Conservation (phyloP, 2,113 vertebrate genomes). For the Hymenochirus boettgeri region DNA sequence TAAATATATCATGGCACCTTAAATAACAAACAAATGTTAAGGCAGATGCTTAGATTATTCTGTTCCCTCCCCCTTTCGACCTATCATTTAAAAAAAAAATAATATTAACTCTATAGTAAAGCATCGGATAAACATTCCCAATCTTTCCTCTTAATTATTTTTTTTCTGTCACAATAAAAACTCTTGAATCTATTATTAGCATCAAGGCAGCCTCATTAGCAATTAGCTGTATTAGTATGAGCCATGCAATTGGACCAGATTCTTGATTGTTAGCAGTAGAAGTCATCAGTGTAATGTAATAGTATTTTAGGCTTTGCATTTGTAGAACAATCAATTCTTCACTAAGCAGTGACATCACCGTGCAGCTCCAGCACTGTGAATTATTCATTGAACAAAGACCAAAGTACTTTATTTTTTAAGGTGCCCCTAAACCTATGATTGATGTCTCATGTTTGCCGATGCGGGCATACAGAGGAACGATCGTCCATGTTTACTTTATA, state of each 20-base stretch:
- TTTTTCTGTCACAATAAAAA: not conserved
- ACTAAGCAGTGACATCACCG: not conserved
- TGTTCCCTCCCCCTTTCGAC: no score
- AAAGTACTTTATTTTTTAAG: conserved; percentile 14
- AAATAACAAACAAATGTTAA: no score
- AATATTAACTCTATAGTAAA: not conserved
- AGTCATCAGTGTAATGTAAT: not conserved
- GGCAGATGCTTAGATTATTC: no score
- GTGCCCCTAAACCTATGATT: no score
- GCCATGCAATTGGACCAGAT: not conserved
- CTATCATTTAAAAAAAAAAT: no score
- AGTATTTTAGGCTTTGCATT: not conserved
- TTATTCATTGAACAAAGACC: conserved; percentile 17
- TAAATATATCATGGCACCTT: no score
- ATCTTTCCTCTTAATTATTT: not conserved
- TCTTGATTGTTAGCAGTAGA: not conserved
- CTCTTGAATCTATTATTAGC: conserved; percentile 21
- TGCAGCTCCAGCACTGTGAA: conserved; percentile 4
- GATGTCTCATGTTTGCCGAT: no score
- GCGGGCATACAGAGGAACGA: no score
- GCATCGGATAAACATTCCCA: not conserved
- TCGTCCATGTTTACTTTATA: no score
- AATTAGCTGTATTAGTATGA: not conserved
- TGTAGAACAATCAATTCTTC: not conserved
- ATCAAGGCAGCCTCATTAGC: conserved; percentile 23